phyloP scores from a whole-genome alignment of 2,797 vertebrate genomes.

The Pantherophis alleghaniensis region DNA sequence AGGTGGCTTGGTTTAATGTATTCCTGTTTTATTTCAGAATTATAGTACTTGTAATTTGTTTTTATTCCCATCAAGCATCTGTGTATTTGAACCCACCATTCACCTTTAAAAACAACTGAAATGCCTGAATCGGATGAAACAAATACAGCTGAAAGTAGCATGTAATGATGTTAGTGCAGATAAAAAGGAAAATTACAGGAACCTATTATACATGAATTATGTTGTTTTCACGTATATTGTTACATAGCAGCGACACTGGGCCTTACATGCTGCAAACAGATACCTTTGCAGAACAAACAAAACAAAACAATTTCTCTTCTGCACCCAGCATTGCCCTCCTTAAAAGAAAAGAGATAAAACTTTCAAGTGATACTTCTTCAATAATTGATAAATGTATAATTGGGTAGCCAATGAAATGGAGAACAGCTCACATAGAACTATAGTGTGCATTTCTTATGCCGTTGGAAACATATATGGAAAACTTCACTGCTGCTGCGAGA shows the following conservation, averaged over 20 bases:
- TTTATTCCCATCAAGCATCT: constrained; percentile 24
- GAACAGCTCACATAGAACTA: background rate
- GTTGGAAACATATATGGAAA: background rate
- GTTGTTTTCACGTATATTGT: constrained; percentile 31
- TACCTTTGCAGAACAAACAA: background rate
- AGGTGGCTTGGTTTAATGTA: constrained; percentile 41
- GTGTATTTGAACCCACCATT: constrained; percentile 29
- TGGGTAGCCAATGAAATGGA: background rate
- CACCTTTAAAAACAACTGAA: background rate
- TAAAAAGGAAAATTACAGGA: constrained; percentile 21
- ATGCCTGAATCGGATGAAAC: constrained; percentile 25
- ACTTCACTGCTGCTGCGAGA: background rate
- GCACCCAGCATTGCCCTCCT: background rate
- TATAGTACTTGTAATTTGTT: constrained; percentile 41
- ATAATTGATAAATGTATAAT: background rate
- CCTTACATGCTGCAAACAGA: background rate
- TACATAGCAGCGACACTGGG: background rate
- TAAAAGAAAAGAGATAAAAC: too few relatives aligned
- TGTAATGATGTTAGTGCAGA: constrained; percentile 28
- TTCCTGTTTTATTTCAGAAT: constrained; percentile 32
- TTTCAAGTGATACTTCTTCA: background rate
- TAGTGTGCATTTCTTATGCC: background rate
- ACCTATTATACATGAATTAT: constrained; percentile 36
- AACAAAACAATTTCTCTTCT: background rate
- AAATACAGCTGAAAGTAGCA: constrained; percentile 40